These are phyloP conservation scores for Micromys minutus DNA, from an alignment of 2,113 vertebrate species.

Conservation along the genomic window DNA sequence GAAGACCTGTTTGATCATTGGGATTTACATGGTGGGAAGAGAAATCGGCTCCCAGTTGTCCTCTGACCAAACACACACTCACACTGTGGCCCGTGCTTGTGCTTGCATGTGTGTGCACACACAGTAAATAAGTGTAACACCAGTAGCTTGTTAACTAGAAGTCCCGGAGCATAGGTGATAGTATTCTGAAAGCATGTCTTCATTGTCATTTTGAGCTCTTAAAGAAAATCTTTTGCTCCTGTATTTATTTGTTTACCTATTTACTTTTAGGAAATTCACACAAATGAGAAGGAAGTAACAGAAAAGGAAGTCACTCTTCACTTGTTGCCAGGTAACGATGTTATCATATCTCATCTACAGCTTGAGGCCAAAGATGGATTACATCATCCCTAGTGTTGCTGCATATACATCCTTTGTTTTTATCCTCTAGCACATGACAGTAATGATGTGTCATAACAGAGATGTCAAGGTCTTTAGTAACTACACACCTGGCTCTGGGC, in stretches of 20 bases:
- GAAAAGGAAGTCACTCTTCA: constrained; percentile 88
- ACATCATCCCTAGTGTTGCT: constrained; percentile 21
- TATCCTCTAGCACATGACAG: not conserved
- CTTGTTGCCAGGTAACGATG: constrained; percentile 89
- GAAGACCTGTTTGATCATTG: not conserved
- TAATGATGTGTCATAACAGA: not conserved
- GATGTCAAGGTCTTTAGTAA: not conserved
- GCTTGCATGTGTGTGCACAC: not conserved
- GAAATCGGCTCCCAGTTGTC: not conserved
- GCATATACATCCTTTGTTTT: constrained; percentile 56
- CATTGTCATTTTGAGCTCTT: constrained; percentile 21
- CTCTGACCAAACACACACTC: not conserved
- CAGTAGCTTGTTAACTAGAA: constrained; percentile 47
- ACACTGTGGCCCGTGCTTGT: not conserved
- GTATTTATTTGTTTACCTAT: not conserved
- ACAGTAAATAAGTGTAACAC: not conserved
- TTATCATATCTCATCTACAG: constrained; percentile 13
- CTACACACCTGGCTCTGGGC: not conserved
- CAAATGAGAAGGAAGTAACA: constrained; percentile 85
- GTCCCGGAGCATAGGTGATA: not conserved
- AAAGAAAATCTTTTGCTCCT: constrained; percentile 53
- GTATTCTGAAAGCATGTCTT: constrained; percentile 8
- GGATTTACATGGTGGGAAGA: not conserved
- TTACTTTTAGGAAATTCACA: constrained; percentile 89
- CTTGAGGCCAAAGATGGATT: constrained; percentile 42